These are phyloP conservation scores for Drosophila hamatofila DNA, from an alignment of 2,888 invertebrate genomes.

Conservation along the genomic window DNA sequence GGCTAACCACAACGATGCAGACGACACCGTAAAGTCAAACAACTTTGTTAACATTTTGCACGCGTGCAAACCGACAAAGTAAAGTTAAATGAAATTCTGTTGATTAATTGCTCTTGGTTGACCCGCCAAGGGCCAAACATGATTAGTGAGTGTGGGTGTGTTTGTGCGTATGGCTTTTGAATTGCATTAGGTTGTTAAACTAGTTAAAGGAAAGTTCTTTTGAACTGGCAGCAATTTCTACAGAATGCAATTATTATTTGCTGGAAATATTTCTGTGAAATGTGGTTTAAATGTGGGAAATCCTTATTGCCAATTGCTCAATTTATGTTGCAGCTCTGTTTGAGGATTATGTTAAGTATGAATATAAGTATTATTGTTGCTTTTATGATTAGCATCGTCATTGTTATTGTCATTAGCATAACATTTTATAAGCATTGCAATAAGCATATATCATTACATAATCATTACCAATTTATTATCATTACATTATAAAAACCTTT, in stretches of 20 bases:
- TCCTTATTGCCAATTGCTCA: neutral
- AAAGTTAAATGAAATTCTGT: conserved; percentile 53
- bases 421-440: too few relatives aligned
- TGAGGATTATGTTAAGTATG: neutral
- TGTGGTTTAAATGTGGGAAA: neutral
- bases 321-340: neutral
- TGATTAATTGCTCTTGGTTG: conserved; percentile 60
- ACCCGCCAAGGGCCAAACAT: conserved; percentile 30
- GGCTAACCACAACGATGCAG: conserved; percentile 31
- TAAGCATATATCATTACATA: too few relatives aligned
- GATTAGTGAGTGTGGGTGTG: conserved; percentile 21
- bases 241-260: neutral
- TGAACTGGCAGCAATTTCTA: neutral
- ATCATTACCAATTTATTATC: neutral
- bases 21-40: conserved; percentile 56
- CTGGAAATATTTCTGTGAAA: neutral
- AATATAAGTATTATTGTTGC: neutral
- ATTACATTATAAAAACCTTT: neutral
- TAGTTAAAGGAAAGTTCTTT: neutral
- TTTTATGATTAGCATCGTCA: neutral
- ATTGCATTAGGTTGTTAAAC: conserved; percentile 7
- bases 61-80: conserved; percentile 58
- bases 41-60: conserved; percentile 65
- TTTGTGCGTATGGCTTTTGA: neutral
- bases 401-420: too few relatives aligned